These are phyloP conservation scores for Linyphia triangularis DNA, from an alignment of 2,888 invertebrate species.

Conservation along the genomic window DNA sequence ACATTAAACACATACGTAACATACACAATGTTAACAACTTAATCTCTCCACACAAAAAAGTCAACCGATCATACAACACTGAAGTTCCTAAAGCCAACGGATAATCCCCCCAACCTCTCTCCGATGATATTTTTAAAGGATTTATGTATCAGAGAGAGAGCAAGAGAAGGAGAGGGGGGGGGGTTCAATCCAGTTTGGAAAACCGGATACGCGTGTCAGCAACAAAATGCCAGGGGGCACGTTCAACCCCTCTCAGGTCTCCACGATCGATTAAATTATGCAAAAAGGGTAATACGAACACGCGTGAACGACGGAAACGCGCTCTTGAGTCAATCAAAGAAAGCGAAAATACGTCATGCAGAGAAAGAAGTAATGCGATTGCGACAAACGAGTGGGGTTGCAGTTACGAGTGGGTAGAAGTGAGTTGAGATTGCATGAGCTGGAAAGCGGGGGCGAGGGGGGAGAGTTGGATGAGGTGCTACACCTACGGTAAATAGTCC, in stretches of 20 bases:
- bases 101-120: background rate
- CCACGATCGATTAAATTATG: slow-evolving; percentile 51
- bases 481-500: too few relatives aligned
- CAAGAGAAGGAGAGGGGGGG: background rate
- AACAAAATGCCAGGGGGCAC: slow-evolving; percentile 8
- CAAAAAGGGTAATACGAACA: slow-evolving; percentile 18
- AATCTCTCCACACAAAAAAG: too few relatives aligned
- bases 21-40: too few relatives aligned
- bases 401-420: too few relatives aligned
- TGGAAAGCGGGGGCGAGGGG: too few relatives aligned
- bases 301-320: background rate
- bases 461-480: too few relatives aligned
- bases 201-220: slow-evolving; percentile 19
- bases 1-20: too few relatives aligned
- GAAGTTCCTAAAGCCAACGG: background rate
- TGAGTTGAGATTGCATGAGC: too few relatives aligned
- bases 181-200: background rate
- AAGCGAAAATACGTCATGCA: background rate
- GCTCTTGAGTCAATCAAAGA: slow-evolving; percentile 29
- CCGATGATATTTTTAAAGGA: too few relatives aligned
- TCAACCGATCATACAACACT: too few relatives aligned
- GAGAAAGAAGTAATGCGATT: background rate
- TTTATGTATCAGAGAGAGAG: too few relatives aligned
- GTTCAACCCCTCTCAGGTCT: background rate
- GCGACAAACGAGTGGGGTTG: too few relatives aligned